A percentile compares a stretch with the other conserved stretches of the same genome.
Conservation (phyloP, 2,888 invertebrate genomes). For the Agriopis marginaria region DNA sequence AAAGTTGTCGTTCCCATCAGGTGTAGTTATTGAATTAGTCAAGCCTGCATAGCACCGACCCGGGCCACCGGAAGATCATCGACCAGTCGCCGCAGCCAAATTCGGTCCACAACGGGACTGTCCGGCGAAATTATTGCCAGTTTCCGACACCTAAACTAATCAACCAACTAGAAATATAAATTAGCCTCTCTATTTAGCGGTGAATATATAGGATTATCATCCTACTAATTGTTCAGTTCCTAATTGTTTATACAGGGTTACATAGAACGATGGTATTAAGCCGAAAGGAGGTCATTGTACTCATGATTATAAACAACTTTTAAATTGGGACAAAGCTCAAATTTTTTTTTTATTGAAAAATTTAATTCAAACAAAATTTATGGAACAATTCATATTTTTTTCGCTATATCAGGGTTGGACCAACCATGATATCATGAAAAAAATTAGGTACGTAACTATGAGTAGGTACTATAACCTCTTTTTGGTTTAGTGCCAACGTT, state of each 20-base stretch:
- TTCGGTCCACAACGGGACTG: conserved; percentile 80
- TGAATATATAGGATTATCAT: background rate
- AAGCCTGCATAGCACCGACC: conserved; percentile 38
- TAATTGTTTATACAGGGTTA: background rate
- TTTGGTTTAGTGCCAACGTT: no score
- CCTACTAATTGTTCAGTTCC: conserved; percentile 3
- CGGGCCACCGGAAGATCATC: conserved; percentile 78
- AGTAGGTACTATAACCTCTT: no score
- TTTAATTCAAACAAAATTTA: no score
- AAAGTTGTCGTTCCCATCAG: conserved; percentile 26
- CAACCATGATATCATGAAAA: no score
- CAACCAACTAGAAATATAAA: conserved; percentile 27
- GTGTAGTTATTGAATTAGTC: conserved; percentile 16
- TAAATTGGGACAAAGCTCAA: no score
- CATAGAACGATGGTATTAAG: no score
- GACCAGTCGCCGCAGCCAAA: conserved; percentile 71
- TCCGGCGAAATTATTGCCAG: conserved; percentile 67
- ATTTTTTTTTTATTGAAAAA: no score
- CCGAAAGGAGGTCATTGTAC: no score
- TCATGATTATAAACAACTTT: no score
- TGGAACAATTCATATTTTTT: no score
- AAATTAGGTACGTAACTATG: no score
- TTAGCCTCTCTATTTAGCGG: conserved; percentile 22
- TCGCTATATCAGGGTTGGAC: no score
- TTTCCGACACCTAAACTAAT: conserved; percentile 52